Base-by-base conservation (phyloP, 2,888 invertebrate species). In the Stramonita haemastoma region DNA sequence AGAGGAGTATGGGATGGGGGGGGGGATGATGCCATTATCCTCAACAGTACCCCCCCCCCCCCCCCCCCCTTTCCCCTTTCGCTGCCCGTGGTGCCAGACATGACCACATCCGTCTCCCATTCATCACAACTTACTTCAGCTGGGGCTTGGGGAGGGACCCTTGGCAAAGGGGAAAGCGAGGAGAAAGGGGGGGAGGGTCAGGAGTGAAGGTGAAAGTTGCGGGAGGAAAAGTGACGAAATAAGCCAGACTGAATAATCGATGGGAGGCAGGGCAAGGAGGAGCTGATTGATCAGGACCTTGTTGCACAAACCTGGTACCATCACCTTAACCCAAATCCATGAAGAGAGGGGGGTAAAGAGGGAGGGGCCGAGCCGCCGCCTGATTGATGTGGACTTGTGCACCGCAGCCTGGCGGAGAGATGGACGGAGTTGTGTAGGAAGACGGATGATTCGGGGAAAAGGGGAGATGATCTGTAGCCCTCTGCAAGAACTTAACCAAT, bases 171-270 rank as follows among this genome's bases (percentile, higher is more conserved):
- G 0, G 15, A 17, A 60, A 60, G 60, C 1, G 60, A 15, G 13
- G 60, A 2, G 66, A 46, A 46, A 19, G 15, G 17, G 17, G 22
- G 19, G 66, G 4, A 17, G 66, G 66, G 66, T 22, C 17, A 66
- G 4, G 22, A 17, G 4, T 2, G 15, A 17, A 60, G 22, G 60
- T 60, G 60, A 22, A 22, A 22, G 15, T 17, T 66, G 66, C 66
- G 66, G 66, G 22, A 22, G 66, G 66, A 66, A 66, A 66, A 66
- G 17, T 66, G 66, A 22, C 19, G 19, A 66, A 6, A 66, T 66
- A 66, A 66, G 66, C 66, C 66, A 66, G 66, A 66, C 66, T 66
- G 66, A 66, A 66, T 66, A 66, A 66, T 66, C 66, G 66, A 66
- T 66, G 66, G 66, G 19, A 66, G 17, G 19, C 2, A 66, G 13